Base-by-base conservation (phyloP, 92 coral and sea anemone species). In the Isaurus tuberculatus region DNA sequence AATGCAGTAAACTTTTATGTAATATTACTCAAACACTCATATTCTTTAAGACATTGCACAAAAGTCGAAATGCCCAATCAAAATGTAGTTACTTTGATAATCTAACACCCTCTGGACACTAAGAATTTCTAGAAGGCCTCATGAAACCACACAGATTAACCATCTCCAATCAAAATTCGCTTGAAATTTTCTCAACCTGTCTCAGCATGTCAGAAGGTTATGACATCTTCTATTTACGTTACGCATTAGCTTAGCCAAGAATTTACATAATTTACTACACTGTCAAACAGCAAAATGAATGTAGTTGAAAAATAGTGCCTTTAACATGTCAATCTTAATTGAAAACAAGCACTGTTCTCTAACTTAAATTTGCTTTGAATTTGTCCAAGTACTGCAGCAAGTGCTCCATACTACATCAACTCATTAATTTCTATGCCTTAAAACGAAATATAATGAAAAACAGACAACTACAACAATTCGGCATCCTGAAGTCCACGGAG, bases 31-130 rank as follows among this genome's bases (percentile, higher is more conserved):
- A 31, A 36, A 27, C 37, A 48, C 40, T 43, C 28, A 48, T 8
- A 26, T 19, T 55, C 25, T 25, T 46, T 20, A 27, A 60, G 36
- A 23, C 37, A 23, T 60, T 60, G 55, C 57, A 77, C 17, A 77
- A 58, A 77, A 48, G 82, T 37, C 36, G 23, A 13, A 77, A 7
- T 34, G 82, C 82, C 69, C 68, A 58, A 60, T 63, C 58, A 26
- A 58, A 58, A 77, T 30, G 19, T 3, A 13, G 46, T 40, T 40
- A 40, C 7, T 7, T 40, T 40, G 7, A 13, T 13, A 40, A 7
- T 40, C 11, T 40, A 7, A 40, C 11, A 40, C 46, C 0, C 8
- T 40, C 46, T 40, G 7, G 13, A 4, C 46, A 7, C 46, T 40
- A 40, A 7, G 46, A 40, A 40, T 40, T n/a, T n/a, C n/a, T n/a